Evolutionary conservation across 2,888 invertebrate genomes (phyloP), one percentile per base, ranked within the genome.

Genomic region (Dascillus cervinus): DNA sequence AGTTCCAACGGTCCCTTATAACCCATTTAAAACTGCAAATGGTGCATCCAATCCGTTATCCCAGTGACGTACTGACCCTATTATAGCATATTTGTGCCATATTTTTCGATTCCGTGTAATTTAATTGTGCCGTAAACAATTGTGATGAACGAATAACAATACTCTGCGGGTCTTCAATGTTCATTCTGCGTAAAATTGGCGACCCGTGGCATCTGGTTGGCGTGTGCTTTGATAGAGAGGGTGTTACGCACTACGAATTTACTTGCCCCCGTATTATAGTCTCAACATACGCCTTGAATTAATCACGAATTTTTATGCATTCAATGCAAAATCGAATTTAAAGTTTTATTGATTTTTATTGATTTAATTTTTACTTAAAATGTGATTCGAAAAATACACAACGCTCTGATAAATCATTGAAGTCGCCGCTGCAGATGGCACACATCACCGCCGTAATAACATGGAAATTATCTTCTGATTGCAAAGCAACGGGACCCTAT

Each of bases 101-200:
- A 11, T 19, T 19, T 40, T 38, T 28, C 32, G 28, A 28, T 28
- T 34, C 36, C 39, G 42, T 45, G 37, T 41, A 47, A 47, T 41
- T 43, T 43, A 46, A 46, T 45, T 45, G 41, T 41, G 39, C 27
- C 31, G 36, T 40, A 43, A 39, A 47, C 47, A 47, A 45, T 43
- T 45, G 43, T 32, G 23, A 34, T 21, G 19, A 20, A 26, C 29
- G 30, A 32, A 33, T 32, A 45, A 47, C 45, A 47, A 45, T 43
- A 43, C 31, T 21, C 32, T 22, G 22, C 28, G 32, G 41, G 41
- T 38, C 37, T 43, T 40, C 39, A 14, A 26, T 34, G 34, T 24
- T 42, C 46, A 43, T 38, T 39, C 42, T 38, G 44, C 48, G 45
- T 46, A 45, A 48, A 48, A 48, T 48, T 48, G 48, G 48, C 48